Evolutionary conservation across 2,113 vertebrate genomes (phyloP), one percentile per base, ranked within the genome.

Genomic region (Progne subis): DNA sequence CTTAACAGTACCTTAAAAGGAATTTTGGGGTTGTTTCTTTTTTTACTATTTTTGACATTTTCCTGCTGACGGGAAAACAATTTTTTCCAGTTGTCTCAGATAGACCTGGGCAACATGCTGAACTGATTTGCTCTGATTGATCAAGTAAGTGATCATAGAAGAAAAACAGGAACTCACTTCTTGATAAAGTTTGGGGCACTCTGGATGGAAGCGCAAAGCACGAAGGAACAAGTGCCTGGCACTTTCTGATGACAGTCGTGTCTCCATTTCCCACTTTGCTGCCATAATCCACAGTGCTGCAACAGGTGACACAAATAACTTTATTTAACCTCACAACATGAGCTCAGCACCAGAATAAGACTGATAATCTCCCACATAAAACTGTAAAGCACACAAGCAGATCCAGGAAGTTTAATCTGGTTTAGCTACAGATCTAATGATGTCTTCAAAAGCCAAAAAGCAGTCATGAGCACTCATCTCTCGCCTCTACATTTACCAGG

Each of bases 211-310:
- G 80, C 99, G 99, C 71, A 99, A 88, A 19, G 99, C 99, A n/a
- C 99, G 98, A 59, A 99, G 98, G 94, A 99, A 99, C 55, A 99
- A 95, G 25, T 99, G 99, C 80, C 99, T 98, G n/a, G 99, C 98
- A 18, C 98, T 99, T 94, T 99, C 99, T n/a, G 99, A 98, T 1
- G 99, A 99, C 21, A 98, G 92, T 3, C 95, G 96, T 71, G 99
- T 99, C 97, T 99, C 99, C 98, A 99, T 98, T 97, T 99, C 99
- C 98, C 98, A 99, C 88, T 99, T 99, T 77, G 99, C 99, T 13
- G 99, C 99, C 99, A 99, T 99, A 90, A 99, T 99, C 99, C 99
- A 99, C 93, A 99, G 93, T 29, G 98, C 99, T 99, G 52, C 28
- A 95, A 87, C 8, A 53, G 37, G 53, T 18, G 18, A 53, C 6